phyloP scores from a whole-genome alignment of 2,797 vertebrate genomes.

The Pangasius larnaudii region DNA sequence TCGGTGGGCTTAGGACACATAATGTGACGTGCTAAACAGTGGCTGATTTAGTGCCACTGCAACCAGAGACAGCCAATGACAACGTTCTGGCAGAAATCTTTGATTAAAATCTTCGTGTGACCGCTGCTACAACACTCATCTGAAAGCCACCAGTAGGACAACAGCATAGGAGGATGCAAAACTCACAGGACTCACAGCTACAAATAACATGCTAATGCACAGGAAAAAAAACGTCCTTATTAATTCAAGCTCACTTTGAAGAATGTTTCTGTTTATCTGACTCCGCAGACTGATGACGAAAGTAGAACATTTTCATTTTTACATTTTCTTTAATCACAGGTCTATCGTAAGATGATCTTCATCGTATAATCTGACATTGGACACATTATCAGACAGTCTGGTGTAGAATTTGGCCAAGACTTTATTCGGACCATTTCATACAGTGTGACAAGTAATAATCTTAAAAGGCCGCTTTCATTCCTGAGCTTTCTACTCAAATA shows the following conservation, averaged over 20 bases:
- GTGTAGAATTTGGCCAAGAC: background rate
- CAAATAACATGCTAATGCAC: background rate
- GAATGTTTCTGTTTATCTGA: background rate
- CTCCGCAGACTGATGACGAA: too few relatives aligned
- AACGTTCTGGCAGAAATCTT: background rate
- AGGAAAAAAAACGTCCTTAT: background rate
- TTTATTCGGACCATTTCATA: background rate
- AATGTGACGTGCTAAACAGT: background rate
- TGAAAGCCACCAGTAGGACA: background rate
- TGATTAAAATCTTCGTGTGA: background rate
- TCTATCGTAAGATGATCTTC: background rate
- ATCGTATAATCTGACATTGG: background rate
- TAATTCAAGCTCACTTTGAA: background rate
- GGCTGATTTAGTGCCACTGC: slow-evolving; percentile 1
- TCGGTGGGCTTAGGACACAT: background rate
- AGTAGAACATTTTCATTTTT: background rate
- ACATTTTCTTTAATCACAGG: background rate
- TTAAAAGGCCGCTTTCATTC: background rate
- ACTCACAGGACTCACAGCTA: background rate
- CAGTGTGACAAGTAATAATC: background rate
- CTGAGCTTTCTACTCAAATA: background rate
- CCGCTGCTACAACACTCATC: background rate
- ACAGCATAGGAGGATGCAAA: background rate
- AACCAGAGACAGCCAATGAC: slow-evolving; percentile 4
- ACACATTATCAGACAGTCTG: background rate